phyloP scores from a whole-genome alignment of 2,888 invertebrate genomes.

The Cantharis flavilabris region DNA sequence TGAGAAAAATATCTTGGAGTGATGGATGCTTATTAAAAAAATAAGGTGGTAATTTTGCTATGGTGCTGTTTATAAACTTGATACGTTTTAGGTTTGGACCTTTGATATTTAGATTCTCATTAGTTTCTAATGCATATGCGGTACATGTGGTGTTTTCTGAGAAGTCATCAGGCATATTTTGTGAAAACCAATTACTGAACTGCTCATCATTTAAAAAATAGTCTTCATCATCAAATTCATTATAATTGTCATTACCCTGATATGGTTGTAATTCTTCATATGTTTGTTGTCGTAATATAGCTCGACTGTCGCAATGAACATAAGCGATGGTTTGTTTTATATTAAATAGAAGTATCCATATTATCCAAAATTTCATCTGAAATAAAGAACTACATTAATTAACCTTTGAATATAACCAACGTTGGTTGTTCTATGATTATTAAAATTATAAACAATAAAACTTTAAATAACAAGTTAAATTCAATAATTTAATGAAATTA shows the following conservation, averaged over 20 bases:
- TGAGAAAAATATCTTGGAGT: background rate
- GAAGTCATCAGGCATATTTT: background rate
- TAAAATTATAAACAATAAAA: too few relatives aligned
- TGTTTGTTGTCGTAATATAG: background rate
- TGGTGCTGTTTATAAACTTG: background rate
- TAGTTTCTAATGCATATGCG: background rate
- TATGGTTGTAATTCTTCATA: background rate
- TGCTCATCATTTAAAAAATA: background rate
- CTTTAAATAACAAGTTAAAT: too few relatives aligned
- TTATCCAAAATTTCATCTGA: background rate
- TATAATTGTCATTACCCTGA: background rate
- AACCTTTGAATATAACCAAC: too few relatives aligned
- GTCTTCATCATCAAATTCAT: background rate
- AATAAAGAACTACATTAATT: background rate
- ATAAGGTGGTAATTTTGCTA: background rate
- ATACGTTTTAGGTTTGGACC: background rate
- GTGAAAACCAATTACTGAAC: background rate
- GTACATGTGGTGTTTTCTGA: background rate
- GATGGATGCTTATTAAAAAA: background rate
- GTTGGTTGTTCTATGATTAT: too few relatives aligned
- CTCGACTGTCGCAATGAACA: background rate
- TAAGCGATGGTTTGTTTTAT: background rate
- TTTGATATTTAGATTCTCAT: background rate
- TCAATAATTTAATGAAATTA: too few relatives aligned
- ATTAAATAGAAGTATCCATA: background rate